phyloP scores from a whole-genome alignment of 2,113 vertebrate species.

The Junco hyemalis region DNA sequence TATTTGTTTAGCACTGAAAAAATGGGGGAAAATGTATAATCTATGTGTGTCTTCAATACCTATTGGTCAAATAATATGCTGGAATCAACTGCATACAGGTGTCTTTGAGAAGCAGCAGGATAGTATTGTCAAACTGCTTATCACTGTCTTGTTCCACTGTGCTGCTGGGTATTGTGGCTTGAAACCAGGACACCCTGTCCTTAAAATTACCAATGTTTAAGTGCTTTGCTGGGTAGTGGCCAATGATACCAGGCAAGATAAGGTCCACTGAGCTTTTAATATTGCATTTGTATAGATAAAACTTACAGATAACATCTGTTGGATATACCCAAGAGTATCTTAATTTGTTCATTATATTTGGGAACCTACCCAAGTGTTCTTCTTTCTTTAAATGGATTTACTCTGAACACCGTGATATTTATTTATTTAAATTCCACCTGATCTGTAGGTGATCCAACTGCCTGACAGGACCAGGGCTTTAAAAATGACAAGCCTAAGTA shows the following conservation, averaged over 20 bases:
- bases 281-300: neutral
- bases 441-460: neutral
- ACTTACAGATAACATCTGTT: neutral
- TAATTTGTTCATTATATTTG: neutral
- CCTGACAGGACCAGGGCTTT: neutral
- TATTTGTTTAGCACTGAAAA: neutral
- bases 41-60: neutral
- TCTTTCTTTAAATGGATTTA: neutral
- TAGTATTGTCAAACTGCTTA: neutral
- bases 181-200: neutral
- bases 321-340: neutral
- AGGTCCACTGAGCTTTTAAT: neutral
- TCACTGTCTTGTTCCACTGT: neutral
- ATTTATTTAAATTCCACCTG: neutral
- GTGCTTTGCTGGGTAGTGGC: slow-evolving; percentile 30
- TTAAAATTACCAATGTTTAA: neutral
- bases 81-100: neutral
- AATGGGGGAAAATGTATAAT: accelerated
- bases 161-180: neutral
- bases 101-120: neutral
- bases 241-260: slow-evolving; percentile 19
- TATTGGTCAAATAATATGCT: neutral
- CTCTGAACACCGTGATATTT: neutral
- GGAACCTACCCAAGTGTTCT: neutral
- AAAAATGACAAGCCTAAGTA: neutral